phyloP scores from a whole-genome alignment of 2,888 invertebrate genomes.

The Drosophila mercatorum region DNA sequence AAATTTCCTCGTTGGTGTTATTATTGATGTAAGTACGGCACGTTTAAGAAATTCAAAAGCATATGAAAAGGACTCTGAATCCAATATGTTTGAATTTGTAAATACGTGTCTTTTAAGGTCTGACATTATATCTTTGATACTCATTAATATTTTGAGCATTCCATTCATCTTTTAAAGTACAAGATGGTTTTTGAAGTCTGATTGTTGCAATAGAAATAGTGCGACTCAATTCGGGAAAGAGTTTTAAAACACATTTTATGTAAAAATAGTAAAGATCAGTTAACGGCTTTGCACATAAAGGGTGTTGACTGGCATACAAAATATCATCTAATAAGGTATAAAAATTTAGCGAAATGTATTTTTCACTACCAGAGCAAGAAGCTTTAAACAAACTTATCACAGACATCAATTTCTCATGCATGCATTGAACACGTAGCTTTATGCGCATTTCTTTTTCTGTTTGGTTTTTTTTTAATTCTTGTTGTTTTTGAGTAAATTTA shows the following conservation, averaged over 20 bases:
- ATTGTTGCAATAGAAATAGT: constrained; percentile 90
- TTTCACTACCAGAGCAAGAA: constrained; percentile 80
- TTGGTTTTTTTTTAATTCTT: constrained; percentile 95
- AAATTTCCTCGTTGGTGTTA: constrained; percentile 86
- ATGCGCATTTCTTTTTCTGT: constrained; percentile 93
- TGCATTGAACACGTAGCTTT: constrained; percentile 88
- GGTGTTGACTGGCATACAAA: constrained; percentile 88
- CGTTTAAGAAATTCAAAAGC: constrained; percentile 91
- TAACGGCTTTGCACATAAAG: constrained; percentile 90
- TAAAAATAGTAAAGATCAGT: constrained; percentile 87
- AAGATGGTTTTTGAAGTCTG: constrained; percentile 91
- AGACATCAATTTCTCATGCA: constrained; percentile 84
- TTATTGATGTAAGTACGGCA: constrained; percentile 85
- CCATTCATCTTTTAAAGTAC: constrained; percentile 92
- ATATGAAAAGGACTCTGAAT: constrained; percentile 92
- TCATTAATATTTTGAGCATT: constrained; percentile 88
- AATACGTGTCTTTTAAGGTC: constrained; percentile 85
- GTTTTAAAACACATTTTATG: constrained; percentile 86
- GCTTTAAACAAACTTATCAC: constrained; percentile 82
- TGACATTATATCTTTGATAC: constrained; percentile 88
- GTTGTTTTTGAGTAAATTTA: constrained; percentile 93
- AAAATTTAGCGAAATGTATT: constrained; percentile 81
- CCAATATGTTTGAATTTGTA: constrained; percentile 48
- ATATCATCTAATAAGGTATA: constrained; percentile 78
- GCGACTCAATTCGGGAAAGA: constrained; percentile 85